phyloP scores from a whole-genome alignment of 2,888 invertebrate genomes.

The Monochamus alternatus region DNA sequence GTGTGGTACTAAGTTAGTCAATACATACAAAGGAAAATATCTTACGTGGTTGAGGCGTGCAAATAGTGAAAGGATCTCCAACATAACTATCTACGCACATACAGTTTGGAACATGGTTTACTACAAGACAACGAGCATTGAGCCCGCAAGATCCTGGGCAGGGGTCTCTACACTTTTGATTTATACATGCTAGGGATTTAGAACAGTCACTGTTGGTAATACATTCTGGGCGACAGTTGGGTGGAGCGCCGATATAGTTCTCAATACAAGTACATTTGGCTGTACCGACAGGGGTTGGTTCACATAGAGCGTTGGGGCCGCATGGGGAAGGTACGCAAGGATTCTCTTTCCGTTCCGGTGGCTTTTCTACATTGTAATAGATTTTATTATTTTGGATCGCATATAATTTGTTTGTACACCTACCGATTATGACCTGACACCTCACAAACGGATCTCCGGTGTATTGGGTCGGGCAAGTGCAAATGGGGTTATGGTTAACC shows the following conservation, averaged over 20 bases:
- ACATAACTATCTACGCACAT: constrained; percentile 79
- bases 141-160: constrained; percentile 84
- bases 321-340: constrained; percentile 83
- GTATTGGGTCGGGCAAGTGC: constrained; percentile 74
- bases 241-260: constrained; percentile 82
- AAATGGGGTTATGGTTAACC: constrained; percentile 77
- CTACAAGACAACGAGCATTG: constrained; percentile 81
- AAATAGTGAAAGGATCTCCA: constrained; percentile 80
- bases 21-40: constrained; percentile 57
- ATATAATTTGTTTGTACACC: constrained; percentile 41
- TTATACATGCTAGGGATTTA: constrained; percentile 79
- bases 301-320: constrained; percentile 77
- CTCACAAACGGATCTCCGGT: constrained; percentile 76
- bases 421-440: constrained; percentile 63
- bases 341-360: constrained; percentile 60
- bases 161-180: constrained; percentile 82
- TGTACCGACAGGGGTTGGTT: constrained; percentile 63
- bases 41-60: constrained; percentile 76
- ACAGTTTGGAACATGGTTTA: constrained; percentile 84
- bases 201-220: constrained; percentile 82
- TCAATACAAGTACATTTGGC: constrained; percentile 80
- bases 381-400: constrained; percentile 4
- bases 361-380: constrained; percentile 17
- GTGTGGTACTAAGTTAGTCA: constrained; percentile 25
- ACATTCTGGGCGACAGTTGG: constrained; percentile 82